Percentiles rank a stretch among this genome's conserved stretches.
These are phyloP conservation scores for Beaufortia kweichowensis DNA, from an alignment of 2,113 vertebrate species.

Conservation along the genomic window DNA sequence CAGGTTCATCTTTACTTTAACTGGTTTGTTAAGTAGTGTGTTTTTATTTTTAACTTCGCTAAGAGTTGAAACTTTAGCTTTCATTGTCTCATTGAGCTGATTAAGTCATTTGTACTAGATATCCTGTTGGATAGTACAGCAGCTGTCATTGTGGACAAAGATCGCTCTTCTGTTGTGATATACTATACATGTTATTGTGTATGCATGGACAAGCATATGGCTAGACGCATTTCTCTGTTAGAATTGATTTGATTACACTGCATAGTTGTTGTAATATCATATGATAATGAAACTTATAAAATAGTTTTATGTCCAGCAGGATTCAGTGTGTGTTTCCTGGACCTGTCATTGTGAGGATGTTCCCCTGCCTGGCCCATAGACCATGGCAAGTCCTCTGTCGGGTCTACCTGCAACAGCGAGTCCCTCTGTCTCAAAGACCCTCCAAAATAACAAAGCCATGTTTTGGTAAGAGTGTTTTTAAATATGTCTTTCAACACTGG, in stretches of 20 bases:
- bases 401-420: constrained; percentile 68
- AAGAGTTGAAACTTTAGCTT: neutral
- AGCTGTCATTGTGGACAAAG: neutral
- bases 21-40: neutral
- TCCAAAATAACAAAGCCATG: constrained; percentile 58
- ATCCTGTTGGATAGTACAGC: too few species aligned
- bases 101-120: neutral
- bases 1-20: neutral
- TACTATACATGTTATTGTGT: neutral
- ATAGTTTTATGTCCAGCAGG: constrained; percentile 31
- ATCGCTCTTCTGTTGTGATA: neutral
- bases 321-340: constrained; percentile 53
- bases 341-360: constrained; percentile 70
- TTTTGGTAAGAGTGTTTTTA: constrained; percentile 61
- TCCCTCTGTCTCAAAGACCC: constrained; percentile 59
- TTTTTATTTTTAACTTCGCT: neutral
- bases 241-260: too few species aligned
- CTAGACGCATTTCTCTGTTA: neutral
- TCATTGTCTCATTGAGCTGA: neutral
- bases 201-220: neutral
- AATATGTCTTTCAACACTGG: too few species aligned
- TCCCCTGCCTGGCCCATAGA: constrained; percentile 72
- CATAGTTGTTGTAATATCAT: too few species aligned
- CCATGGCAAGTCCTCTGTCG: constrained; percentile 75
- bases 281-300: too few species aligned